Conservation (phyloP, 2,888 invertebrate genomes). For the Tenthredo distinguenda region DNA sequence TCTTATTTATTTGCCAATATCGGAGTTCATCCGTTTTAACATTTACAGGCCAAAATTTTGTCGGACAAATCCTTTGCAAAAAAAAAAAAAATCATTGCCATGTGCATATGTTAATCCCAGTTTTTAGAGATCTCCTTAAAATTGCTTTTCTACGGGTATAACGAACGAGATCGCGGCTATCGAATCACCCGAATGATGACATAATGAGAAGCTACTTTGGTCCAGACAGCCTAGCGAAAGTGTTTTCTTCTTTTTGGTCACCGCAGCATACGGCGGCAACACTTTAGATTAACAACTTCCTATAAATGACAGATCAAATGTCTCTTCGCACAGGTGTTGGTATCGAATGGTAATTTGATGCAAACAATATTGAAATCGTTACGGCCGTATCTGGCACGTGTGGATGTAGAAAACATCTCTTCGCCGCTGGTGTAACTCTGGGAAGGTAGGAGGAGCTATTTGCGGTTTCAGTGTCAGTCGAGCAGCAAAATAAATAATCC, state of each 20-base stretch:
- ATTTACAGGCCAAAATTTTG: neutral
- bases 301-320: neutral
- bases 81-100: neutral
- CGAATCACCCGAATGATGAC: neutral
- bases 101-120: no score
- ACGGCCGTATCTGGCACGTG: neutral
- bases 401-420: slow-evolving; percentile 1
- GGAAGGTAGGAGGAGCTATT: neutral
- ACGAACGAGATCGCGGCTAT: neutral
- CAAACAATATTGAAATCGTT: slow-evolving; percentile 19
- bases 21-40: neutral
- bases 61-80: neutral
- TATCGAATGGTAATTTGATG: slow-evolving; percentile 6
- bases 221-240: slow-evolving; percentile 32
- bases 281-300: slow-evolving; percentile 17
- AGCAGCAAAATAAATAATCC: slow-evolving; percentile 11
- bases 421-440: neutral
- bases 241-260: slow-evolving; percentile 20
- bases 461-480: slow-evolving; percentile 15
- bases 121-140: neutral
- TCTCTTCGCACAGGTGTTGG: slow-evolving; percentile 32
- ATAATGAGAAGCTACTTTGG: slow-evolving; percentile 1
- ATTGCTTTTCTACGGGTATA: neutral
- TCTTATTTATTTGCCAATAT: neutral
- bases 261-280: neutral